Base-by-base conservation (phyloP, 2,888 invertebrate genomes). In the Polyommatus icarus region DNA sequence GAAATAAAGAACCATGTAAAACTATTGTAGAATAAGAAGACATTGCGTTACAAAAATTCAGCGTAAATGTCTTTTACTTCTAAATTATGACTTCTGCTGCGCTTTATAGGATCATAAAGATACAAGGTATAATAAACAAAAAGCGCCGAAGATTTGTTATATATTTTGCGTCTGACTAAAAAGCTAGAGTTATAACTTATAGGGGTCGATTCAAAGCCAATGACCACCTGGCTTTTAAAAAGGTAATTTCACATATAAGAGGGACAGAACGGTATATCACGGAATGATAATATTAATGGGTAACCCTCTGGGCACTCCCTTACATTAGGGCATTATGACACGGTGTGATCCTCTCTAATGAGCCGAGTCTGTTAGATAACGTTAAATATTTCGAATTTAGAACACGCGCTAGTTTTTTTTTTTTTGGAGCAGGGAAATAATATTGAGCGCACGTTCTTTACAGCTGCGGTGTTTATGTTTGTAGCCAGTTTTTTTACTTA, bases 341-440 rank as follows among this genome's bases (percentile, higher is more conserved):
- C 67, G 67, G 67, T 67, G 32, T 67, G 67, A 67, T 67, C 67
- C 67, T 67, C 67, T 67, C 18, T 67, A 67, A 67, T 67, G 67
- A 67, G 67, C 29, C 67, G 67, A 67, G 67, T 32, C 67, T 18
- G 67, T 61, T 24, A 67, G 67, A 67, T 67, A 67, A 67, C 29
- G 29, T 61, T 15, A 32, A 12, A 67, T 61, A 29, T 32, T 32
- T 67, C 29, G 67, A 67, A 67, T 67, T 15, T 67, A 67, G 32
- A 67, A 15, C 61, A 29, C 67, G 7, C 15, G 20, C 67, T 29
- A 20, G 67, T 67, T 67, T 67, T 67, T 61, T 61, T 61, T 24
- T 61, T 29, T 32, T 32, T 32, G 20, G 59, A 59, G n/a, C 20
- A 20, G 20, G 20, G 3, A 59, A 59, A 59, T 8, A 20, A 0